Evolutionary conservation across 2,888 invertebrate genomes (phyloP), one percentile per base, ranked within the genome.

Genomic region (Luperina nickerlii): DNA sequence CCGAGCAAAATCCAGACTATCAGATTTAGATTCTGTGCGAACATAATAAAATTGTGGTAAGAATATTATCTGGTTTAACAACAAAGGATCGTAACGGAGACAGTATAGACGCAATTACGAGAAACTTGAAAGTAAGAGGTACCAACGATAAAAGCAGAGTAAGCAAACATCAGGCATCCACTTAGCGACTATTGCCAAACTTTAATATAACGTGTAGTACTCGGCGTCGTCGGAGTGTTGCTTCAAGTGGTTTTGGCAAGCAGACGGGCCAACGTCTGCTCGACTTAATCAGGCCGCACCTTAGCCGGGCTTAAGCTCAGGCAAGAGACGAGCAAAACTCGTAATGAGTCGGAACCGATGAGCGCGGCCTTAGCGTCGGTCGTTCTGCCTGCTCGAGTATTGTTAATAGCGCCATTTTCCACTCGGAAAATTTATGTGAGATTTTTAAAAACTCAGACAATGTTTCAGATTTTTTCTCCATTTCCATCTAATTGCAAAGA

Each of bases 181-280:
- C 91, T 92, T 91, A 89, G 91, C 88, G 90, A 91, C 92, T 93
- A 94, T 94, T 93, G 94, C 92, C 94, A 93, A 94, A 95, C 92
- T 94, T 93, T 93, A 93, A 93, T 94, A 94, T 92, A 93, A 92
- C 92, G 92, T 92, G 90, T 91, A 90, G 87, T 90, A 90, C 89
- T 90, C 91, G 87, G 88, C 90, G 91, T 90, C 90, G 92, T 90
- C 90, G 89, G 88, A 90, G 90, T 89, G 90, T 88, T 88, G 88
- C 92, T 90, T 95, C 91, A 94, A 96, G 96, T 95, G 95, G 95
- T 95, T 96, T 96, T 96, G 96, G 95, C 95, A 95, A 93, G 94
- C 93, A 93, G 92, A 91, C 92, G 91, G 88, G 93, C 93, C 92
- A 91, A 92, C 93, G 93, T 92, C 93, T 93, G 94, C 90, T 94